Conservation (phyloP, 2,888 invertebrate species). For the Platynereis dumerilii region DNA sequence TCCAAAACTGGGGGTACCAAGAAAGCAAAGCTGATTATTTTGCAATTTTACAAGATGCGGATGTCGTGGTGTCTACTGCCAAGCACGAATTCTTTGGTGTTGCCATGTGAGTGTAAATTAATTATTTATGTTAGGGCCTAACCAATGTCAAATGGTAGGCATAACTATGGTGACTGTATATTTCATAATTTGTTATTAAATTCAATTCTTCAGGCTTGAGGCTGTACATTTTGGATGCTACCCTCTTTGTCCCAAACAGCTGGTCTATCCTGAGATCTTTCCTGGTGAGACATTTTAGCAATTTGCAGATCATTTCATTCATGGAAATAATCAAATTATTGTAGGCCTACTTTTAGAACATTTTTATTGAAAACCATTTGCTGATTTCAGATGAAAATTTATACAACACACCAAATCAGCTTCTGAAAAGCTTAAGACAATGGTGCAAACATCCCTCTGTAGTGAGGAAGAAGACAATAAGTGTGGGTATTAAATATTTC, state of each 20-base stretch:
- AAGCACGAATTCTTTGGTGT: conserved; percentile 80
- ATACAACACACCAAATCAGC: conserved; percentile 69
- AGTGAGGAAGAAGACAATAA: conserved; percentile 12
- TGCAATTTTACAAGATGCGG: conserved; percentile 67
- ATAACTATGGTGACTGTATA: background rate
- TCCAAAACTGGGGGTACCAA: conserved; percentile 71
- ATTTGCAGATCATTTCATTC: background rate
- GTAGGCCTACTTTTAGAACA: background rate
- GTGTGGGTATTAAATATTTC: too few relatives aligned
- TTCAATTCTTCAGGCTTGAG: conserved; percentile 68
- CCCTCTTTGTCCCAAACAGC: conserved; percentile 73
- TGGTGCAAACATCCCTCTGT: conserved; percentile 65
- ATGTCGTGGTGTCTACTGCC: conserved; percentile 77
- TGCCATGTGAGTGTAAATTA: conserved; percentile 69
- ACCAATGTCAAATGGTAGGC: too few relatives aligned
- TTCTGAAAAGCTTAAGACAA: conserved; percentile 68
- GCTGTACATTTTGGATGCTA: conserved; percentile 75
- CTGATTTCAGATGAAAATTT: conserved; percentile 66
- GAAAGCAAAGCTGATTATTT: conserved; percentile 69
- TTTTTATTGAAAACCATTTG: conserved; percentile 3
- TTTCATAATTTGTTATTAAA: background rate
- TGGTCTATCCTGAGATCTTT: conserved; percentile 79
- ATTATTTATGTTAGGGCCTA: background rate
- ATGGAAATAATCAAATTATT: background rate
- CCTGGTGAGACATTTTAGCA: conserved; percentile 54